These are phyloP conservation scores for Oxytorus armatus DNA, from an alignment of 2,888 invertebrate genomes.

Conservation along the genomic window DNA sequence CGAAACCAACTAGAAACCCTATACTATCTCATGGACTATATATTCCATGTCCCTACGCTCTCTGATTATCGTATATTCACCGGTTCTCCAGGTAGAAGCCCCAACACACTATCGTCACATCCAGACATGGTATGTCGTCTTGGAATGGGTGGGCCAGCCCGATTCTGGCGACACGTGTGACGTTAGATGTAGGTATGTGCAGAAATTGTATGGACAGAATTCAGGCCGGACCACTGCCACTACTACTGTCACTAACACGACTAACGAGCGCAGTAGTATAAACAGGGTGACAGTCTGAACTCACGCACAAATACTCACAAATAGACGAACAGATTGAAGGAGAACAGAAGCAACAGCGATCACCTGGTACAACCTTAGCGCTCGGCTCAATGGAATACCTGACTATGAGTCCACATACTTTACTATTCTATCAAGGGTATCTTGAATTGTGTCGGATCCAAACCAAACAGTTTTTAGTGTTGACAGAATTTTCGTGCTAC, in stretches of 20 bases:
- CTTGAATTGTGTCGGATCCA: background rate
- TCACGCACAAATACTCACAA: constrained; percentile 47
- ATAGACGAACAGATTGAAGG: constrained; percentile 8
- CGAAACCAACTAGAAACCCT: constrained; percentile 47
- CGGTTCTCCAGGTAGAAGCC: constrained; percentile 15
- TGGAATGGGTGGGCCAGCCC: constrained; percentile 61
- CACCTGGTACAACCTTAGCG: background rate
- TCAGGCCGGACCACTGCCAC: constrained; percentile 21
- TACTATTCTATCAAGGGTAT: constrained; percentile 11
- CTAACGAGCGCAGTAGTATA: constrained; percentile 26
- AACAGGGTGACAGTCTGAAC: constrained; percentile 50
- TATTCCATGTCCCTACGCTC: constrained; percentile 38
- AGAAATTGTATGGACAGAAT: constrained; percentile 15
- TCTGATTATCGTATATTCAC: constrained; percentile 49
- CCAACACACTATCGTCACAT: constrained; percentile 58
- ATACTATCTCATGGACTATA: constrained; percentile 65
- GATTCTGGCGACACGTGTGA: constrained; percentile 34
- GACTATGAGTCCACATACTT: background rate
- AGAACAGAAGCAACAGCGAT: constrained; percentile 11
- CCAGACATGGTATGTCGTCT: constrained; percentile 49
- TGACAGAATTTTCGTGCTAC: background rate
- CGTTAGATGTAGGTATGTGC: constrained; percentile 15
- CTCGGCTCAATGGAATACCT: background rate
- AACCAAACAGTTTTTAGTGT: background rate
- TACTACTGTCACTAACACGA: constrained; percentile 4